Evolutionary conservation across 1,140 invertebrate species (phyloP), one percentile per base, ranked within the genome.

Genomic region (Ceratina australensis): DNA sequence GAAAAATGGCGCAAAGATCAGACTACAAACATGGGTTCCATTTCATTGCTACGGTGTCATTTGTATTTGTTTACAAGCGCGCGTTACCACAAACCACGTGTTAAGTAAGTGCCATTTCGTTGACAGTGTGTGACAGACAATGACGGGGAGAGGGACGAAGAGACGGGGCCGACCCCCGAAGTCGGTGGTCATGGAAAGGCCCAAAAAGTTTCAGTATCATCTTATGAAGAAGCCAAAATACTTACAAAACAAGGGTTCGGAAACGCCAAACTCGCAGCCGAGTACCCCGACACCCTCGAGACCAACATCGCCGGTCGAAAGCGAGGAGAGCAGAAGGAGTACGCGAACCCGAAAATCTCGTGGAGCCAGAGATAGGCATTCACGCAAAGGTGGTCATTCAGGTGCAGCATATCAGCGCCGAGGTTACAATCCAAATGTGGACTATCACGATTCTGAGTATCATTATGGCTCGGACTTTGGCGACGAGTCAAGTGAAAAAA

Each of bases 181-280:
- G 94, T 95, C 96, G 75, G 95, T 96, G 86, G 95, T 95, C 90
- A 94, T 96, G 93, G 96, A 97, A 89, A 95, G 95, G 88, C 95
- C 95, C 84, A 95, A 95, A 88, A 96, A 96, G 93, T 97, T 96
- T 92, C 96, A 96, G 90, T 97, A 96, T 93, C 95, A 97, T 93
- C 93, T 97, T 88, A 94, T 98, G 90, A 97, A 98, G 93, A 98
- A 98, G 92, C 97, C 97, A 12, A 98, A 97, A 94, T 98, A 98
- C 92, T 93, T 97, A 86, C 93, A 95, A 90, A 94, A 93, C 88
- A 94, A 94, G 87, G 95, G 94, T 79, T 93, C 93, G 2, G 93
- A 95, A 86, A 95, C 95, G 18, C 87, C 94, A 16, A 93, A 89
- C 65, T 94, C 93, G 4, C 92, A 96, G 85, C 93, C 94, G 22